phyloP scores from a whole-genome alignment of 2,797 vertebrate species.

The Cetoscarus ocellatus region DNA sequence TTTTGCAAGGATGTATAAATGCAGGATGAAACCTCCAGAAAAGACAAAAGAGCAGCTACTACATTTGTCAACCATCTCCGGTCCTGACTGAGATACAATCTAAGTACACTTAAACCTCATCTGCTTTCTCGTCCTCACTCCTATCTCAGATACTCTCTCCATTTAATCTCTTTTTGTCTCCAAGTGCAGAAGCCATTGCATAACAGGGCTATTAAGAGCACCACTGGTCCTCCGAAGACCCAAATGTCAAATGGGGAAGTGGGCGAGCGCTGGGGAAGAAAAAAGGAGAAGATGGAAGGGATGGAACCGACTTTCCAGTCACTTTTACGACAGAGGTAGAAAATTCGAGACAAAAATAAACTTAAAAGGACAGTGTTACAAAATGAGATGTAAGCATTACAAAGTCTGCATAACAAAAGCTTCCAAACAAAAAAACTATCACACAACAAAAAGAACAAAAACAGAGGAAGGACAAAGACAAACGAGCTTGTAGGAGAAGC shows the following conservation, averaged over 20 bases:
- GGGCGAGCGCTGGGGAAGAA: slow-evolving; percentile 35
- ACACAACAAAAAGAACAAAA: neutral
- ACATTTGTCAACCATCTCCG: slow-evolving; percentile 2
- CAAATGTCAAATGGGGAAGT: slow-evolving; percentile 68
- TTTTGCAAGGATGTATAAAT: neutral
- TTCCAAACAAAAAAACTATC: slow-evolving; percentile 5
- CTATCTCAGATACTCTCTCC: slow-evolving; percentile 43
- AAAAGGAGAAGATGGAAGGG: slow-evolving; percentile 21
- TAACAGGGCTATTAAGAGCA: slow-evolving; percentile 69
- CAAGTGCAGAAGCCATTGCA: slow-evolving; percentile 61
- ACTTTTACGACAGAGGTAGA: slow-evolving; percentile 17
- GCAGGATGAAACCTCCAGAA: neutral
- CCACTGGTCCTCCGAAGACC: slow-evolving; percentile 56
- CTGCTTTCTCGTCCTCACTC: slow-evolving; percentile 29
- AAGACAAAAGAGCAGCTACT: slow-evolving; percentile 7
- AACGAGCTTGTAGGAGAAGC: neutral
- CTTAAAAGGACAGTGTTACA: slow-evolving; percentile 13
- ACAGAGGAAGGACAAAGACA: neutral
- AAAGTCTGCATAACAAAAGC: slow-evolving; percentile 1
- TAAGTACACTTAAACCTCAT: slow-evolving; percentile 34
- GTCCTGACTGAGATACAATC: slow-evolving; percentile 18
- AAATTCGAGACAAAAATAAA: slow-evolving; percentile 40
- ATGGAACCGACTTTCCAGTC: slow-evolving; percentile 34
- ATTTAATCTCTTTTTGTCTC: slow-evolving; percentile 55
- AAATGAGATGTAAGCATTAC: neutral